Percentiles rank a stretch among this genome's conserved stretches.
Evolutionary conservation across 2,888 invertebrate species (phyloP).

Genomic region (Drosophila melanosoma): DNA sequence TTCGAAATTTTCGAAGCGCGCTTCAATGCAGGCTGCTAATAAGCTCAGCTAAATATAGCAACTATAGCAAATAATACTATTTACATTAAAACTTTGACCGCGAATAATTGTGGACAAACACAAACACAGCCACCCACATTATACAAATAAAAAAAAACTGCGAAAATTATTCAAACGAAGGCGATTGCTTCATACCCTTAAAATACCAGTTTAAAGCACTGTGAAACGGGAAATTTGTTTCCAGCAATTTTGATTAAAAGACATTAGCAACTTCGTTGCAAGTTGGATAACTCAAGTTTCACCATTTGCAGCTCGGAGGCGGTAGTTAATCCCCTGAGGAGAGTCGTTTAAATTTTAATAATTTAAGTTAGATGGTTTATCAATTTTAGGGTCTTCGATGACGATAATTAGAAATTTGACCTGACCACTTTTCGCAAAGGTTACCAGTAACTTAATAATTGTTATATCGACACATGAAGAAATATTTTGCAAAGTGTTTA

Average conservation of each 20-base stretch:
- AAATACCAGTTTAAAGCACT: background rate
- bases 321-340: background rate
- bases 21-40: slow-evolving; percentile 66
- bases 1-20: slow-evolving; percentile 32
- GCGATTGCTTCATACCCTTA: background rate
- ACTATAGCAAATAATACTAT: slow-evolving; percentile 44
- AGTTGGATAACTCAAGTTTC: background rate
- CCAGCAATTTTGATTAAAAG: background rate
- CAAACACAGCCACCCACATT: slow-evolving; percentile 12
- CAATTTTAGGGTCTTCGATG: too few species aligned
- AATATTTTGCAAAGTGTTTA: background rate
- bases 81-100: slow-evolving; percentile 50
- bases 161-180: background rate
- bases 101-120: slow-evolving; percentile 34
- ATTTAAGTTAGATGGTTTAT: background rate
- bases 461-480: background rate
- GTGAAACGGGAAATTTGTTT: background rate
- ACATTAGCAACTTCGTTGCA: background rate
- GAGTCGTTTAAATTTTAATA: background rate
- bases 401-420: background rate
- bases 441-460: background rate
- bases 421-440: background rate
- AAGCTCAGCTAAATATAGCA: slow-evolving; percentile 60
- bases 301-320: background rate
- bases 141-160: slow-evolving; percentile 5